phyloP scores from a whole-genome alignment of 2,797 vertebrate species.

The Paguma larvata region DNA sequence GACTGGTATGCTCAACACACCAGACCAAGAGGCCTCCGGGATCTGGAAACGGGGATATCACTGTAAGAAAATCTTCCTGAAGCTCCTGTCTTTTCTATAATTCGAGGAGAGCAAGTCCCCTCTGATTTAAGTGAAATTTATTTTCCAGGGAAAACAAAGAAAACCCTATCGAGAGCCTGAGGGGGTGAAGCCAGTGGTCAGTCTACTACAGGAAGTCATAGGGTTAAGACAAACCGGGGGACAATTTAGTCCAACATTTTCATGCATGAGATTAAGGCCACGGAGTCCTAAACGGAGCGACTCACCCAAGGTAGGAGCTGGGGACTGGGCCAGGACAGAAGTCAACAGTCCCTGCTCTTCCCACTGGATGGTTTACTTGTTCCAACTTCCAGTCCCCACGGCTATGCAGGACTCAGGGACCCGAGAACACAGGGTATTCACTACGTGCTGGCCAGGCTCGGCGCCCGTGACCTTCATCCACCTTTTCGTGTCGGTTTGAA shows the following conservation, averaged over 20 bases:
- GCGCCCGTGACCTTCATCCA: fast-evolving
- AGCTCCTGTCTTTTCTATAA: background rate
- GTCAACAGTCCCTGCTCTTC: background rate
- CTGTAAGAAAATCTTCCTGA: background rate
- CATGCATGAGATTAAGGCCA: background rate
- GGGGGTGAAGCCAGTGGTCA: background rate
- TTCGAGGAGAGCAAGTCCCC: background rate
- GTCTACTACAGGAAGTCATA: background rate
- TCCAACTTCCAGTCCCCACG: background rate
- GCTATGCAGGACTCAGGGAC: background rate
- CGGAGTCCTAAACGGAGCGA: background rate
- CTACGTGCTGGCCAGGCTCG: fast-evolving
- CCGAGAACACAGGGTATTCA: too few relatives aligned
- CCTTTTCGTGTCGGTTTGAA: fast-evolving
- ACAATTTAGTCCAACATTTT: background rate
- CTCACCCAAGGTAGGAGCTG: background rate
- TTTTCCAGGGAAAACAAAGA: background rate
- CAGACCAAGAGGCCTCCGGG: background rate
- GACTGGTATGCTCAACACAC: fast-evolving
- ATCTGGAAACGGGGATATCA: background rate
- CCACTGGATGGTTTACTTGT: background rate
- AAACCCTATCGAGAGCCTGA: background rate
- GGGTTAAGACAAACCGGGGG: too few relatives aligned
- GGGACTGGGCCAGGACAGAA: fast-evolving
- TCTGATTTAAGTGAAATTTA: background rate